phyloP scores from a whole-genome alignment of 2,113 vertebrate species.

The Eurystomus gularis region DNA sequence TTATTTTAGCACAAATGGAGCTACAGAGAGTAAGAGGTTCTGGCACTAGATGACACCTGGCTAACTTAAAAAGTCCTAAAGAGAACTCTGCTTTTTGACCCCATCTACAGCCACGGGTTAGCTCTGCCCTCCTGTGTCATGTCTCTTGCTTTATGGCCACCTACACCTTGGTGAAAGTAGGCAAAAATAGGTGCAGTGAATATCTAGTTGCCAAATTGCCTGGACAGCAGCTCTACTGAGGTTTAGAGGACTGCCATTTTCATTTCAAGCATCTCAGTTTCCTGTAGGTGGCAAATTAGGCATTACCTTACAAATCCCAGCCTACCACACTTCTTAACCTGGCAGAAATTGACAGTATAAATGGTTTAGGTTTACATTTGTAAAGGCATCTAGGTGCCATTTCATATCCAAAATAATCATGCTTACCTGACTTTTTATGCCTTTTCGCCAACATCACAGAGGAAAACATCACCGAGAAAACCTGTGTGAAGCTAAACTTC shows the following conservation, averaged over 20 bases:
- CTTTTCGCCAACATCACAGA: fast-evolving
- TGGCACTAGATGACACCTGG: neutral
- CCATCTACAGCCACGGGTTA: neutral
- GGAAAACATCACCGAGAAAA: neutral
- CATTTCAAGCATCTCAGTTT: neutral
- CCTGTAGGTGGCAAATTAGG: neutral
- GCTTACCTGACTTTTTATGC: neutral
- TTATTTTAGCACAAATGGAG: neutral
- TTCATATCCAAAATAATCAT: neutral
- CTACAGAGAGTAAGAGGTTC: neutral
- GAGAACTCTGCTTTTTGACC: neutral
- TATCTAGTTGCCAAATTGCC: neutral
- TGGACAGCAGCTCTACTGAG: neutral
- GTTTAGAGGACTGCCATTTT: neutral
- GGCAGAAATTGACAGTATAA: neutral
- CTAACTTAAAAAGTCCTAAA: neutral
- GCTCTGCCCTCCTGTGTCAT: neutral
- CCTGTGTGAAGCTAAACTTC: neutral
- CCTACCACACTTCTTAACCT: neutral
- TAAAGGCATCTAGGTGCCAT: neutral
- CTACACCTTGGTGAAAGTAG: fast-evolving
- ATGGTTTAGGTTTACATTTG: neutral
- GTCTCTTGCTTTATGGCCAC: neutral
- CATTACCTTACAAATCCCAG: neutral
- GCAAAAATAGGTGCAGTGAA: neutral